Evolutionary conservation across 64 coral and sea anemone species (phyloP), one percentile per base, ranked within the genome.

Genomic region (Montipora foliosa): DNA sequence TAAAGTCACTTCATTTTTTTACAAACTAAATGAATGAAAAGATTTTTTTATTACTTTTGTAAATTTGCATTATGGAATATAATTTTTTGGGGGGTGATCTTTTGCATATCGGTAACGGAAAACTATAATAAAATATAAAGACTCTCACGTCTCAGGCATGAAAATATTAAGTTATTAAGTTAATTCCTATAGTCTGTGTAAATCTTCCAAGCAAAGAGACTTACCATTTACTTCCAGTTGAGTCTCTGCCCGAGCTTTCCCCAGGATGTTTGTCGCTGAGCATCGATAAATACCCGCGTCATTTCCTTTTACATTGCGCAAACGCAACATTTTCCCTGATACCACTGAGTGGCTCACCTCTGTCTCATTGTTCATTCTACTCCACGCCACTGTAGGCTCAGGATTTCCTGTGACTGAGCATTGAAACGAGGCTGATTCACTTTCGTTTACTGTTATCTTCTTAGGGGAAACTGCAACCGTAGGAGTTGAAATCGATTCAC

Each of bases 361-460:
- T 75, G 73, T 25, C 21, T 45, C 5, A 82, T 67, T 78, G 53
- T 89, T 69, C 44, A 93, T 20, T 73, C 88, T 94, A n/a, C 78
- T 89, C 92, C 92, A 94, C 47, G 57, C 52, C 49, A 89, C 25
- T 52, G 44, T 16, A 9, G 92, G 85, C 7, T 10, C 17, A 2
- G 92, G 92, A 71, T 94, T 81, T 12, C 92, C 92, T 19, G 52
- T 89, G 17, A 49, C 86, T 16, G 92, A 89, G 53, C 92, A 94
- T 5, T 89, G 50, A 14, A 94, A 82, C 45, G 22, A 50, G 12
- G 62, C 75, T 25, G 75, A 49, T 7, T 55, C 15, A 6, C 74
- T 80, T 48, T 88, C 91, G 24, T 62, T 82, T 21, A 53, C 80
- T 67, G 25, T 70, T 61, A 87, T 69, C 64, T 69, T 47, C 45